Percentiles rank a stretch among this genome's conserved stretches.
phyloP scores from a whole-genome alignment of 2,797 vertebrate genomes.

The Dallia pectoralis region DNA sequence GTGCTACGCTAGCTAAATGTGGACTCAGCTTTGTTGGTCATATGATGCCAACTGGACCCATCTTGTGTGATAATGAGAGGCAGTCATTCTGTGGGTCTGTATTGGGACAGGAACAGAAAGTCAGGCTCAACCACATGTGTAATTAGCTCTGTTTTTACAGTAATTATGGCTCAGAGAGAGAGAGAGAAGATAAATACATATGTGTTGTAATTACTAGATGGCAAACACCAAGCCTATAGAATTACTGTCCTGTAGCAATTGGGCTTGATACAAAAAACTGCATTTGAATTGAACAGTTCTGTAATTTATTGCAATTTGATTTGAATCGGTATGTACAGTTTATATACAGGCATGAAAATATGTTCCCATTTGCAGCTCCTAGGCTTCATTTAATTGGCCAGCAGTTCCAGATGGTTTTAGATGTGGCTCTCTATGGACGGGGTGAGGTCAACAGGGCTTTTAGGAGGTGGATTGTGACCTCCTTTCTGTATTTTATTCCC shows the following conservation, averaged over 20 bases:
- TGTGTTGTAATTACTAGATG: conserved; percentile 55
- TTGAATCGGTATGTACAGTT: conserved; percentile 62
- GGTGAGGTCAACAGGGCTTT: too few species aligned
- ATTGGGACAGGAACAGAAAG: conserved; percentile 46
- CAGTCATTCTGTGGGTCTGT: conserved; percentile 61
- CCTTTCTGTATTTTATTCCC: too few species aligned
- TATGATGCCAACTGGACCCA: conserved; percentile 70
- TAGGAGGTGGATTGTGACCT: too few species aligned
- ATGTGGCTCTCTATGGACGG: not conserved
- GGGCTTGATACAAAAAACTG: conserved; percentile 44
- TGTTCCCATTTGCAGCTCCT: not conserved
- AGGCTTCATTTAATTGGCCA: not conserved
- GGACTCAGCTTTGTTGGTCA: conserved; percentile 45
- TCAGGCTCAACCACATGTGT: conserved; percentile 59
- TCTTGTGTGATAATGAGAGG: conserved; percentile 70
- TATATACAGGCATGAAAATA: conserved; percentile 22
- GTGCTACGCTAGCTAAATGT: conserved; percentile 57
- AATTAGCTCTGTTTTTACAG: conserved; percentile 63
- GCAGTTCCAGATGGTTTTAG: not conserved
- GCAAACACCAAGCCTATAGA: conserved; percentile 42
- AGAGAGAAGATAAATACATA: conserved; percentile 50
- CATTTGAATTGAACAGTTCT: conserved; percentile 63
- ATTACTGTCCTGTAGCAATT: not conserved
- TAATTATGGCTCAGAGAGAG: conserved; percentile 63
- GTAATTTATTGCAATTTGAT: conserved; percentile 48